Base-by-base conservation (phyloP, 2,888 invertebrate species). In the Sinodicranocentrus sp. region DNA sequence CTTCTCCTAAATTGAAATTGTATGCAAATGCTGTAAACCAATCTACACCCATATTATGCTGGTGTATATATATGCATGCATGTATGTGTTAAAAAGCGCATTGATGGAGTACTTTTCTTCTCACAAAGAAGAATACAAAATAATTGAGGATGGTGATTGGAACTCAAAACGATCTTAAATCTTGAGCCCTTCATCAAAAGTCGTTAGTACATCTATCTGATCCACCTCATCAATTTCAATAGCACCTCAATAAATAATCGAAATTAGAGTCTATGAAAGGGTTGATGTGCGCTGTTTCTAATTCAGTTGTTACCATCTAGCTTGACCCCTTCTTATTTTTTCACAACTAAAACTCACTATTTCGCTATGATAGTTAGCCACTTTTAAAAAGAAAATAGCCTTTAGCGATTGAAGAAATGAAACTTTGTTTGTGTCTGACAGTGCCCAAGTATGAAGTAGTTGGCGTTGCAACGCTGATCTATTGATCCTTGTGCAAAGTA, bases 1-100 rank as follows among this genome's bases (percentile, higher is more conserved):
- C 33, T 43, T 44, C 57, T 39, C 23, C n/a, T n/a, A 78, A 78
- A 78, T 78, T 78, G 78, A 78, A 78, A 78, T 78, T 54, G 39
- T 78, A 78, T 78, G 78, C 78, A 70, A 78, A 78, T 77, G 28
- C 19, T 44, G 59, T 25, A 52, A 52, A 52, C 17, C 19, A 52
- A 52, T 52, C 52, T 52, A 19, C 52, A 19, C 52, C 52, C 52
- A 52, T 19, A n/a, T 39, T 39, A 13, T 13, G 39, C 39, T 39
- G 39, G 13, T 8, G 13, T 8, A 39, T 6, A 13, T 39, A 6
- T 6, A 39, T 39, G 13, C 39, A 39, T 13, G 13, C 13, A 8
- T 39, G 39, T 39, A 13, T 39, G 13, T 13, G 13, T 39, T n/a
- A n/a, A n/a, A n/a, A n/a, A n/a, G 13, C 39, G 39, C 39, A 6